Evolutionary conservation across 2,888 invertebrate species (phyloP).

Genomic region (Lasioglossum vierecki): DNA sequence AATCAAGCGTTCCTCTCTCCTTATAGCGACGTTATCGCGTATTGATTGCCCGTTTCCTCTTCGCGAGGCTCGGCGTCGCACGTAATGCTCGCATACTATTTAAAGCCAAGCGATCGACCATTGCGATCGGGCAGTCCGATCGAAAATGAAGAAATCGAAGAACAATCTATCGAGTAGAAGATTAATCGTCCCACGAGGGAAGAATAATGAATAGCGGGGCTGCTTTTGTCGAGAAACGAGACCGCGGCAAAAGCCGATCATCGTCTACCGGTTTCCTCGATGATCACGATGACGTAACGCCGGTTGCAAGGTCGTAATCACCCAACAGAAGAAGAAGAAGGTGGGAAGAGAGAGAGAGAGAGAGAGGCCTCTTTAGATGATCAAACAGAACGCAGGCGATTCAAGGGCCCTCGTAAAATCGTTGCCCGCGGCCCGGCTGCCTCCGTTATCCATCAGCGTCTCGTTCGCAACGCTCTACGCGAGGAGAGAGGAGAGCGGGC

Average conservation of each 20-base stretch:
- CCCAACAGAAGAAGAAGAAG: neutral
- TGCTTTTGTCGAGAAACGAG: neutral
- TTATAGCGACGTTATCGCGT: conserved; percentile 27
- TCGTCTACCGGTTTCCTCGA: neutral
- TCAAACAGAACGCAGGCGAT: conserved; percentile 63
- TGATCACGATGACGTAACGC: conserved; percentile 40
- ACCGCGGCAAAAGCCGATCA: neutral
- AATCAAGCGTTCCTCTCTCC: conserved; percentile 29
- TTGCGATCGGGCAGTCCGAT: neutral
- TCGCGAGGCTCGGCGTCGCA: neutral
- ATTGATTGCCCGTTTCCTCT: conserved; percentile 20
- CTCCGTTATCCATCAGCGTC: conserved; percentile 67
- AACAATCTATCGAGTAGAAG: neutral
- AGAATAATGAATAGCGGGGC: conserved; percentile 5
- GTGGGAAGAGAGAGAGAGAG: conserved; percentile 7
- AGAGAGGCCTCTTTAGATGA: conserved; percentile 45
- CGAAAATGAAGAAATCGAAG: neutral
- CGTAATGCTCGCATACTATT: conserved; percentile 6
- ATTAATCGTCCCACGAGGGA: neutral
- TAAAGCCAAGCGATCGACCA: neutral
- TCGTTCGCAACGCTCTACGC: conserved; percentile 19
- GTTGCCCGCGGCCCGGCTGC: conserved; percentile 59
- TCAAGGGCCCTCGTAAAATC: conserved; percentile 67
- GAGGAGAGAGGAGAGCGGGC: neutral
- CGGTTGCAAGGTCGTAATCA: conserved; percentile 38